These are phyloP conservation scores for Sesia apiformis DNA, from an alignment of 2,888 invertebrate species.

Conservation along the genomic window DNA sequence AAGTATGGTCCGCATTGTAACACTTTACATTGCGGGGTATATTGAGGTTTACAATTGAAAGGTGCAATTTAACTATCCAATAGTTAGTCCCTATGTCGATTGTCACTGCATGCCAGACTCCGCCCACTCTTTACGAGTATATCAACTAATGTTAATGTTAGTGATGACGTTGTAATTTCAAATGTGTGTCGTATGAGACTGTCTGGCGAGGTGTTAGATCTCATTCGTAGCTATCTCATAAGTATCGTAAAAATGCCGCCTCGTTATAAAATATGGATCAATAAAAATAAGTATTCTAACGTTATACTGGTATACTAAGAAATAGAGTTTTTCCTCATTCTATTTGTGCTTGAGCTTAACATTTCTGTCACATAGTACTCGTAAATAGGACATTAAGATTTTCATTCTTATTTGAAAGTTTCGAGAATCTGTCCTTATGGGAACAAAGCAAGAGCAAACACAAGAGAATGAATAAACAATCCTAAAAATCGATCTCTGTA, in stretches of 20 bases:
- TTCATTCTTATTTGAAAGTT: too few relatives aligned
- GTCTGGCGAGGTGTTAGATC: conserved; percentile 27
- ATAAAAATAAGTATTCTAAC: conserved; percentile 9
- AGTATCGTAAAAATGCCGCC: conserved; percentile 14
- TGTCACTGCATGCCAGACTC: not conserved
- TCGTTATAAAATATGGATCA: conserved; percentile 14
- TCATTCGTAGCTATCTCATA: conserved; percentile 17
- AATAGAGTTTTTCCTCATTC: too few relatives aligned
- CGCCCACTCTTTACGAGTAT: not conserved
- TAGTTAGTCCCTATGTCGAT: not conserved
- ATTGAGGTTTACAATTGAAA: too few relatives aligned
- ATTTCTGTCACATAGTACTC: too few relatives aligned
- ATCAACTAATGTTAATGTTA: not conserved
- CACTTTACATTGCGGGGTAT: too few relatives aligned
- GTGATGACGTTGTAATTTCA: conserved; percentile 1
- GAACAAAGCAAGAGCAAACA: too few relatives aligned
- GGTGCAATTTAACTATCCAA: not conserved
- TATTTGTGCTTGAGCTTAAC: too few relatives aligned
- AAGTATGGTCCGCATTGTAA: too few relatives aligned
- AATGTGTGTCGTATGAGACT: conserved; percentile 25
- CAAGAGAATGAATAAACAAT: too few relatives aligned
- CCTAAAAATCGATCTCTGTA: too few relatives aligned
- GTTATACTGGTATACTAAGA: not conserved
- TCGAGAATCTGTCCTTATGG: too few relatives aligned
- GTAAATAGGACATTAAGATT: too few relatives aligned